Percentiles rank a stretch among this genome's conserved stretches.
Evolutionary conservation across 2,113 vertebrate genomes (phyloP).

Genomic region (Leucosticte australis): DNA sequence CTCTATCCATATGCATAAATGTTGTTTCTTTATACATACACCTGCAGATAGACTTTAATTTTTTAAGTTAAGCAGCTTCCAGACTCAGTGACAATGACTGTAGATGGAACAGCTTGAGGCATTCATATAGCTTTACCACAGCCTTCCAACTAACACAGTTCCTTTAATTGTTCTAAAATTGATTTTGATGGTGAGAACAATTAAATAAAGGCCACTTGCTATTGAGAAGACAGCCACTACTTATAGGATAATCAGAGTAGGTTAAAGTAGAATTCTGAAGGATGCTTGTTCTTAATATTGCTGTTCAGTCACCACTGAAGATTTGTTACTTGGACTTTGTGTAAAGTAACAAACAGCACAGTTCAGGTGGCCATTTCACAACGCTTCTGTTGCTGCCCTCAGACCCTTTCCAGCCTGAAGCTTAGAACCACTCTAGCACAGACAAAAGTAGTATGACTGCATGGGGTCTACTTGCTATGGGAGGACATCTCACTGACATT

Average conservation of each 20-base stretch:
- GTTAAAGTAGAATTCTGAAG: background rate
- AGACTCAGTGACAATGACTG: background rate
- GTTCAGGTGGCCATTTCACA: background rate
- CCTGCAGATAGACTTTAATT: background rate
- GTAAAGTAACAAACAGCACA: background rate
- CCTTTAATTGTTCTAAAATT: background rate
- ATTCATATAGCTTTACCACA: background rate
- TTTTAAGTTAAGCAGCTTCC: background rate
- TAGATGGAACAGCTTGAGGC: background rate
- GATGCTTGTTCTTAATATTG: background rate
- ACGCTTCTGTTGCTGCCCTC: background rate
- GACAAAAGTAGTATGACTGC: background rate
- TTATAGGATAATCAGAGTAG: background rate
- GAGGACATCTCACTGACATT: background rate
- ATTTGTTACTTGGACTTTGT: background rate
- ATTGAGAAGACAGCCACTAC: background rate
- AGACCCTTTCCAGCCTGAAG: background rate
- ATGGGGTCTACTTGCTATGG: rapidly evolving
- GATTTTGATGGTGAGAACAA: background rate
- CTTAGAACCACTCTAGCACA: background rate
- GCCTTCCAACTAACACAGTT: background rate
- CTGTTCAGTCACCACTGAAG: background rate
- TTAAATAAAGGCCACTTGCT: background rate
- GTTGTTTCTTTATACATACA: background rate
- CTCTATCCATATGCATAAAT: background rate